Conservation (phyloP, 2,888 invertebrate genomes). For the Argyra leucocephala region DNA sequence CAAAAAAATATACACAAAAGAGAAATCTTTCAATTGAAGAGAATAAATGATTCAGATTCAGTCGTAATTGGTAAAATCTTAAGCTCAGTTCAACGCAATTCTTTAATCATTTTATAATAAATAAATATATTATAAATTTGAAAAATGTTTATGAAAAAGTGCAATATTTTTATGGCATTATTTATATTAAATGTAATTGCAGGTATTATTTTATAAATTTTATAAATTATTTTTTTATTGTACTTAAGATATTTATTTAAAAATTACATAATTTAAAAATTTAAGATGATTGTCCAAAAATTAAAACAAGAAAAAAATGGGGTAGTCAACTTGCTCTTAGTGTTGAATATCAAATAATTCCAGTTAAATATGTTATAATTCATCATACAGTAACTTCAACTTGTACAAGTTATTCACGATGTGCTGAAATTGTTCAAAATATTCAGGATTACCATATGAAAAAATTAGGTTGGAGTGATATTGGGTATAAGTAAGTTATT, state of each 20-base stretch:
- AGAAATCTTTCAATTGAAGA: too few relatives aligned
- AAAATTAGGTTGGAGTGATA: conserved; percentile 45
- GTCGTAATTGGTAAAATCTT: not conserved
- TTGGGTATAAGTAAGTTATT: conserved; percentile 49
- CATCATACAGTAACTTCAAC: conserved; percentile 49
- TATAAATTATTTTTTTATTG: not conserved
- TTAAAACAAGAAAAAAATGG: conserved; percentile 53
- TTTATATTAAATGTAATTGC: not conserved
- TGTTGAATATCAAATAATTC: conserved; percentile 51
- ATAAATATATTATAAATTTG: too few relatives aligned
- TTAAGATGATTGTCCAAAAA: conserved; percentile 44
- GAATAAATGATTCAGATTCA: not conserved
- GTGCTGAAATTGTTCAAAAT: conserved; percentile 43
- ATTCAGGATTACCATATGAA: conserved; percentile 50
- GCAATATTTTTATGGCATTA: not conserved
- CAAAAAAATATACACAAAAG: too few relatives aligned
- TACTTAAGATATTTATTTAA: not conserved
- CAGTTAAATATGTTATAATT: conserved; percentile 49
- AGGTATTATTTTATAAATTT: not conserved
- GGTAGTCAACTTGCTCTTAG: conserved; percentile 45
- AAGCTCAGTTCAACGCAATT: not conserved
- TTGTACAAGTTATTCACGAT: conserved; percentile 44
- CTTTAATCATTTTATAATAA: too few relatives aligned
- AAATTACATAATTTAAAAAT: not conserved
- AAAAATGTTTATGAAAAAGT: not conserved